phyloP scores from a whole-genome alignment of 2,113 vertebrate genomes.

The Nicator chloris region DNA sequence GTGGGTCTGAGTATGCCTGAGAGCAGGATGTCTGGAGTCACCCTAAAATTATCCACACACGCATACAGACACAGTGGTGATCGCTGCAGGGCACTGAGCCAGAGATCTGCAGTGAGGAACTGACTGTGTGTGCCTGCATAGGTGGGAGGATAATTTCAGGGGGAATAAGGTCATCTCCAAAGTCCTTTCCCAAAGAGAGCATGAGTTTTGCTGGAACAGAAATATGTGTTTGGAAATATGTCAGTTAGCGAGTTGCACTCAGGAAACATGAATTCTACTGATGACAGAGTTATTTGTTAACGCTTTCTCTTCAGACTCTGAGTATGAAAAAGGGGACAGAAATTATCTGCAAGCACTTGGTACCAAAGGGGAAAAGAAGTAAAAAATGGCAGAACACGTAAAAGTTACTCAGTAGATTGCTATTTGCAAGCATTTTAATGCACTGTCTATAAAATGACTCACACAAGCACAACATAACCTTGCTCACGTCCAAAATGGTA shows the following conservation, averaged over 20 bases:
- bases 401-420: neutral
- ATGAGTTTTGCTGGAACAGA: neutral
- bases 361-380: neutral
- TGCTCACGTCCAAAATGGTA: neutral
- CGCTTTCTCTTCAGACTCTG: neutral
- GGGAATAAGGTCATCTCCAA: neutral
- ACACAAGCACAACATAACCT: fast-evolving
- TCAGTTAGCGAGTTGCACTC: neutral
- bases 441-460: neutral
- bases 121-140: neutral
- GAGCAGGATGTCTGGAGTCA: neutral
- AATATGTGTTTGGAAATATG: neutral
- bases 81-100: neutral
- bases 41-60: neutral
- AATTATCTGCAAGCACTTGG: neutral
- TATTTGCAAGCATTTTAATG: neutral
- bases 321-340: neutral
- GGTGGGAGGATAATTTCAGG: neutral
- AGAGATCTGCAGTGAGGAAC: neutral
- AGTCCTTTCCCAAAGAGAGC: neutral
- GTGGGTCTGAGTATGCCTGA: neutral
- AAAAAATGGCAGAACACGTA: neutral
- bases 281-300: neutral
- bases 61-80: neutral
- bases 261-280: neutral